Percentiles rank a stretch among this genome's conserved stretches.
Conservation (phyloP, 2,113 vertebrate species). For the Grammomys surdaster region DNA sequence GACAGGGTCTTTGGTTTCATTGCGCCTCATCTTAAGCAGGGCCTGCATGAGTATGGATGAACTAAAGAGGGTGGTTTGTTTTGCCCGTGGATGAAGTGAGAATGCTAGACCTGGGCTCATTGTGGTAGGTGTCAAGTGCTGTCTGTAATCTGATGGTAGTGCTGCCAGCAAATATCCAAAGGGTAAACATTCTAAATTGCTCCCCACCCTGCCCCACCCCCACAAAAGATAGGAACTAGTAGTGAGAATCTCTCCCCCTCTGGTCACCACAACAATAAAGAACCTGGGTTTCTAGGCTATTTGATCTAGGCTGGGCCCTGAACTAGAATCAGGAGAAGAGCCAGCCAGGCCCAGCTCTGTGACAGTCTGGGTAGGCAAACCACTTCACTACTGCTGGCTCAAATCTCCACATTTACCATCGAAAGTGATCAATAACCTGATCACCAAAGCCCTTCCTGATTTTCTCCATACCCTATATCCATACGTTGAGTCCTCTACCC, state of each 20-base stretch:
- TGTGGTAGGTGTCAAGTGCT: not conserved
- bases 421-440: not conserved
- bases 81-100: not conserved
- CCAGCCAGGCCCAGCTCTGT: not conserved
- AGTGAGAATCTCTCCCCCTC: not conserved
- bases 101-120: not conserved
- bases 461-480: not conserved
- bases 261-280: not conserved
- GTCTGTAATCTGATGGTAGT: not conserved
- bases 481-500: not conserved
- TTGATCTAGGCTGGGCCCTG: not conserved
- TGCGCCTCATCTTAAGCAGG: not conserved
- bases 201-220: not conserved
- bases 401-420: not conserved
- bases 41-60: not conserved
- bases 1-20: constrained; percentile 57
- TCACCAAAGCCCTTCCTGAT: not conserved
- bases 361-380: not conserved
- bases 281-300: not conserved
- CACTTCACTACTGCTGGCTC: not conserved
- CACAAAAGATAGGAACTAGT: not conserved
- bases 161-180: not conserved
- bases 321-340: not conserved
- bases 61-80: not conserved
- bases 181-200: not conserved